Conservation (phyloP, 2,113 vertebrate genomes). For the Muntiacus reevesi region DNA sequence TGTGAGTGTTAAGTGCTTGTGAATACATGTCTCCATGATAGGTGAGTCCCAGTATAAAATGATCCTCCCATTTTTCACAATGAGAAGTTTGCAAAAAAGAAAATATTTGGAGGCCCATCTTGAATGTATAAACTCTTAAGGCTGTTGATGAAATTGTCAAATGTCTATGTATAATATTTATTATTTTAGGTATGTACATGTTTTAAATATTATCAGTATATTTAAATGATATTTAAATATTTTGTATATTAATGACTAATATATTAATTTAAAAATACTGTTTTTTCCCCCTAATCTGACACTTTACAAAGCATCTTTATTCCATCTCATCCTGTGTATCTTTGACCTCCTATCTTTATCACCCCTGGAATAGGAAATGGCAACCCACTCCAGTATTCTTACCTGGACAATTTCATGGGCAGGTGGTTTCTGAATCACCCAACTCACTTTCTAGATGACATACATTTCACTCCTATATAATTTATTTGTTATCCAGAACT, state of each 20-base stretch:
- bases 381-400: neutral
- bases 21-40: neutral
- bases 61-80: neutral
- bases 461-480: neutral
- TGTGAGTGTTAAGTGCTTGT: neutral
- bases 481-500: neutral
- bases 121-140: neutral
- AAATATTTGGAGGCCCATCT: neutral
- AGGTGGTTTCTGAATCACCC: neutral
- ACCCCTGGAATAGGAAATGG: neutral
- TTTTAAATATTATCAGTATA: neutral
- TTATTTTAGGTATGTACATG: neutral
- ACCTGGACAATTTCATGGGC: neutral
- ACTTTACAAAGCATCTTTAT: conserved; percentile 7
- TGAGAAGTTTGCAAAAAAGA: neutral
- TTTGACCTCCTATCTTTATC: neutral
- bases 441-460: neutral
- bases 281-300: neutral
- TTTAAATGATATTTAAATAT: neutral
- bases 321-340: neutral
- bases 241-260: neutral
- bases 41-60: neutral
- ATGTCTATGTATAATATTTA: neutral
- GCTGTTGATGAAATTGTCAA: neutral
- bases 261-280: neutral